Percentiles rank a stretch among this genome's conserved stretches.
These are phyloP conservation scores for Canis aureus DNA, from an alignment of 2,113 vertebrate species.

Conservation along the genomic window DNA sequence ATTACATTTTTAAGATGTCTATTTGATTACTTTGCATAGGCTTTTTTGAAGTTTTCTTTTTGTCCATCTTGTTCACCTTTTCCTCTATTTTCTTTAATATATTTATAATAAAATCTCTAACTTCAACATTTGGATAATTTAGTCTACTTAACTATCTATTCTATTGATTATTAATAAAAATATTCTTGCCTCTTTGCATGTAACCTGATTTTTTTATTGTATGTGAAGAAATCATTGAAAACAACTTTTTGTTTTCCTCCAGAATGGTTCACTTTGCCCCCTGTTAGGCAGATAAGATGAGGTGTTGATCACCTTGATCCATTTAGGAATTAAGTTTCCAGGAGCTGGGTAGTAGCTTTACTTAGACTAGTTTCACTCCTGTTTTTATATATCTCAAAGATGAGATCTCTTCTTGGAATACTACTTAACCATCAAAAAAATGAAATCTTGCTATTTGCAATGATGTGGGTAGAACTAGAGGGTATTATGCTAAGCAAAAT, in stretches of 20 bases:
- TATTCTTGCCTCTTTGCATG: background rate
- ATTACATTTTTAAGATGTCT: background rate
- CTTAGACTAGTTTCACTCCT: background rate
- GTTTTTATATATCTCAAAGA: background rate
- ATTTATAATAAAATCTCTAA: background rate
- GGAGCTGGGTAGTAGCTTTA: background rate
- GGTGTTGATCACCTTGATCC: background rate
- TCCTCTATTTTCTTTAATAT: background rate
- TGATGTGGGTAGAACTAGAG: too few species aligned
- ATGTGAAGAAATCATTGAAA: background rate
- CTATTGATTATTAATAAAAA: background rate
- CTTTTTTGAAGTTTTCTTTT: background rate
- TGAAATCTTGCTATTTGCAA: too few species aligned
- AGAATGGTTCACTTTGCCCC: background rate
- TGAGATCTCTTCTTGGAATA: background rate
- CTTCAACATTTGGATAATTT: background rate
- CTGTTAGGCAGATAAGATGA: background rate
- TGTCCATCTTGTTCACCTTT: background rate
- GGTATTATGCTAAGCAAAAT: too few species aligned
- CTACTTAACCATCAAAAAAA: too few species aligned
- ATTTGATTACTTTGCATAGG: background rate
- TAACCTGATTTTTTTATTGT: background rate
- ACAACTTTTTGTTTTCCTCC: background rate
- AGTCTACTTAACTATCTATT: background rate
- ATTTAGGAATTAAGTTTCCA: background rate